Evolutionary conservation across 2,888 invertebrate genomes (phyloP).

Genomic region (Ptilodon capucinus): DNA sequence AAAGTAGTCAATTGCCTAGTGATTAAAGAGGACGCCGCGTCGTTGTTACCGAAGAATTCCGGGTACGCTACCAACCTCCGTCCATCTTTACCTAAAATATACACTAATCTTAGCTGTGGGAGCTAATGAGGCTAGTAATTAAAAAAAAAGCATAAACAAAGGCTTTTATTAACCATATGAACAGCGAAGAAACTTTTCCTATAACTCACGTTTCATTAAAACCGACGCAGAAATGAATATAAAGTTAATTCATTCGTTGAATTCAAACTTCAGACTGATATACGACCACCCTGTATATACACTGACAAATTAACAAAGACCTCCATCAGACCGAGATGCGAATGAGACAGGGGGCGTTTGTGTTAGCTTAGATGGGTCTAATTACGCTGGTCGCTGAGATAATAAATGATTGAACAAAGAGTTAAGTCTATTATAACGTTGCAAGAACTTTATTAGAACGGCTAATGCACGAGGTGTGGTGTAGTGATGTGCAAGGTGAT

Average conservation of each 20-base stretch:
- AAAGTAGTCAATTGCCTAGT: no score
- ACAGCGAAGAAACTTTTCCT: slow-evolving; percentile 44
- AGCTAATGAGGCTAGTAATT: no score
- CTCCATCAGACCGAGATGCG: slow-evolving; percentile 37
- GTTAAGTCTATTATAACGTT: slow-evolving; percentile 78
- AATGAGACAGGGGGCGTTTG: slow-evolving; percentile 50
- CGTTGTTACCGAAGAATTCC: no score
- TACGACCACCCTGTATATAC: slow-evolving; percentile 56
- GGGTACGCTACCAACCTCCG: no score
- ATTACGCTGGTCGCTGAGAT: slow-evolving; percentile 56
- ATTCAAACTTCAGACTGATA: slow-evolving; percentile 70
- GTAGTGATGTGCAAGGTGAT: slow-evolving; percentile 38
- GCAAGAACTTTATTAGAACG: slow-evolving; percentile 79
- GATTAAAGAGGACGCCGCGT: no score
- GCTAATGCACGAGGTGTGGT: slow-evolving; percentile 56
- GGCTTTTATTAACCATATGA: slow-evolving; percentile 10
- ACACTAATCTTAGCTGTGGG: no score
- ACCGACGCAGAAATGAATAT: slow-evolving; percentile 61
- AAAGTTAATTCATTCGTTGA: slow-evolving; percentile 64
- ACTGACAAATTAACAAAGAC: slow-evolving; percentile 39
- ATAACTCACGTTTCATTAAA: slow-evolving; percentile 67
- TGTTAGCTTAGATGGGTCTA: slow-evolving; percentile 52
- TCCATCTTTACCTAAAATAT: no score
- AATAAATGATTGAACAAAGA: slow-evolving; percentile 80
- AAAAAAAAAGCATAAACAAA: not conserved